Evolutionary conservation across 2,888 invertebrate species (phyloP).

Genomic region (Dromius quadrimaculatus): DNA sequence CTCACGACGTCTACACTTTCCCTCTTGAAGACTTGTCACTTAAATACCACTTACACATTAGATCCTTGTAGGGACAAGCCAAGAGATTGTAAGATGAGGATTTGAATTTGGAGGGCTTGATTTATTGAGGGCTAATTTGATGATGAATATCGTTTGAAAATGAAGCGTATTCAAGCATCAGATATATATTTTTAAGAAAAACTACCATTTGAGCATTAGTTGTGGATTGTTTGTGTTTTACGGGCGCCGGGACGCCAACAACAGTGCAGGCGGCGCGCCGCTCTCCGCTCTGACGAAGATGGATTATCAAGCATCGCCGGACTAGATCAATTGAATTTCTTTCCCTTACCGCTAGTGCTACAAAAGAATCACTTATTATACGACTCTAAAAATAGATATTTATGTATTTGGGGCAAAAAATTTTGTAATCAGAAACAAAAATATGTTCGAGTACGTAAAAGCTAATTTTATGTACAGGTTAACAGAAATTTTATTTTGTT

Average conservation of each 20-base stretch:
- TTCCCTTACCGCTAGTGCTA: conserved; percentile 64
- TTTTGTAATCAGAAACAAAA: too few relatives aligned
- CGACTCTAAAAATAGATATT: background rate
- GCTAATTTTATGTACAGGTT: too few relatives aligned
- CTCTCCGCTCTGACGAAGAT: conserved; percentile 68
- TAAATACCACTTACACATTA: conserved; percentile 36
- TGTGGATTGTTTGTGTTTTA: too few relatives aligned
- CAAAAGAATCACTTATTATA: background rate
- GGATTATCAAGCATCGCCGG: conserved; percentile 68
- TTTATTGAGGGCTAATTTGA: too few relatives aligned
- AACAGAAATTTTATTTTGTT: too few relatives aligned
- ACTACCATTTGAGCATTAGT: too few relatives aligned
- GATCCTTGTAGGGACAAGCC: background rate
- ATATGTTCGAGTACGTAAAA: too few relatives aligned
- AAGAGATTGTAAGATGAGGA: too few relatives aligned
- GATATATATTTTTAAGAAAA: too few relatives aligned
- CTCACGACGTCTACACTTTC: background rate
- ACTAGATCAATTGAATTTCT: conserved; percentile 73
- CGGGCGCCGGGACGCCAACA: conserved; percentile 59
- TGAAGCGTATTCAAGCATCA: too few relatives aligned
- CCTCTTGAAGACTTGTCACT: conserved; percentile 25
- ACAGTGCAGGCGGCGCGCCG: conserved; percentile 60
- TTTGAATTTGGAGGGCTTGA: background rate
- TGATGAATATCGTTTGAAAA: background rate
- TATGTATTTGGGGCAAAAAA: background rate